A percentile compares a stretch with the other conserved stretches of the same genome.
phyloP scores from a whole-genome alignment of 2,113 vertebrate genomes.

The Acanthochromis polyacanthus region DNA sequence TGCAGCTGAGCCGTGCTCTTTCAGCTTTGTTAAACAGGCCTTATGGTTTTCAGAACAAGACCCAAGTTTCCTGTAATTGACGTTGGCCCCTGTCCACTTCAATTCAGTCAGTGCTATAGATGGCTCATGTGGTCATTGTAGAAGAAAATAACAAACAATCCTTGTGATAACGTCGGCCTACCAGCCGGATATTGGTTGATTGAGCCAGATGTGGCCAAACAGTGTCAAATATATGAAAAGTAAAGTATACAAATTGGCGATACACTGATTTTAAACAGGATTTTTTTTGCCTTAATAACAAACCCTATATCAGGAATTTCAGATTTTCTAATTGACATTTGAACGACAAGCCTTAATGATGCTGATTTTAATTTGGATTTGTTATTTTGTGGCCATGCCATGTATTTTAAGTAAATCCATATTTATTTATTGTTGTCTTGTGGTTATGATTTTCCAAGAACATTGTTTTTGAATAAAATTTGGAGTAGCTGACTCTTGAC shows the following conservation, averaged over 20 bases:
- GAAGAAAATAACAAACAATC: neutral
- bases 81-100: slow-evolving; percentile 14
- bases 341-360: neutral
- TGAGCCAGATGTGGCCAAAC: neutral
- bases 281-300: too few relatives aligned
- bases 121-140: neutral
- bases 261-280: neutral
- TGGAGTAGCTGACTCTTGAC: too few relatives aligned
- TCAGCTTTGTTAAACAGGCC: slow-evolving; percentile 65
- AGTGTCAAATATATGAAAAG: neutral
- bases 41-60: slow-evolving; percentile 60
- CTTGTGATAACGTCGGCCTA: neutral
- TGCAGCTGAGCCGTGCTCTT: slow-evolving; percentile 38
- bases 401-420: too few relatives aligned
- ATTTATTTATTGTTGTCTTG: too few relatives aligned
- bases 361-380: neutral
- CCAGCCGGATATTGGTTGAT: neutral
- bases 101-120: slow-evolving; percentile 18
- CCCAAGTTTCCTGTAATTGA: slow-evolving; percentile 46
- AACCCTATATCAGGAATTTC: too few relatives aligned
- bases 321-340: neutral
- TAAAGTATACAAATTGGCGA: neutral
- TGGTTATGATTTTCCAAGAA: too few relatives aligned
- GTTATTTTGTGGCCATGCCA: too few relatives aligned
- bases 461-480: too few relatives aligned